Base-by-base conservation (phyloP, 2,797 vertebrate genomes). In the Sciurus vulgaris region DNA sequence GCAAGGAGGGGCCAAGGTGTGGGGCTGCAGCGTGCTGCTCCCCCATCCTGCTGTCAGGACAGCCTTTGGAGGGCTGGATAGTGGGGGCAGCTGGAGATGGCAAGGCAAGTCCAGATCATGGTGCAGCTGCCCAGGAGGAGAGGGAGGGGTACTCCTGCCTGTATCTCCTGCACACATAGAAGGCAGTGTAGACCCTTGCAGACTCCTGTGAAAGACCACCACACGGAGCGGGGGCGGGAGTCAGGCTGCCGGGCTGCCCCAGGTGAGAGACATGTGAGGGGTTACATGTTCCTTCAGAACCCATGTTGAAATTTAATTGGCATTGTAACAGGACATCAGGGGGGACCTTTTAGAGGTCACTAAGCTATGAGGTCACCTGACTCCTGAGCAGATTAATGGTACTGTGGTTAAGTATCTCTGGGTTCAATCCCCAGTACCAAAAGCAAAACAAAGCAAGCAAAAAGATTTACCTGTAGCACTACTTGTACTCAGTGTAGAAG, bases 191-290 rank as follows among this genome's bases (percentile, higher is more conserved):
- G 83, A 38, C 26, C 14, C 65, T 7, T 7, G 54, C 9, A 28
- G 2, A 22, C 11, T 56, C 22, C 0, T 4, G 73, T 8, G 9
- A 49, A 38, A 28, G 56, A 79, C 44, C 56, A 0, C 22, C 73
- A 72, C 4, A 4, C 1, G 0, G 3, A 35, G 24, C 6, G 30
- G 22, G 73, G 63, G 4, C 4, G 1, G 51, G 30, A 35, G 18
- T 33, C 1, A 0, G 2, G 17, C 5, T 2, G 14, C 26, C 8
- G 11, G 73, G 33, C 7, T 26, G 4, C 33, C 38, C 56, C 3
- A 38, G 26, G 54, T 9, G 9, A 61, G 41, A 11, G 67, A 44
- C 6, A 9, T 44, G 56, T 38, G 30, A 2, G 5, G 79, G 38
- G 30, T 20, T 63, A 38, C 41, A 22, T 82, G 56, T 63, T 5